phyloP scores from a whole-genome alignment of 2,797 vertebrate genomes.

The Morus bassanus region DNA sequence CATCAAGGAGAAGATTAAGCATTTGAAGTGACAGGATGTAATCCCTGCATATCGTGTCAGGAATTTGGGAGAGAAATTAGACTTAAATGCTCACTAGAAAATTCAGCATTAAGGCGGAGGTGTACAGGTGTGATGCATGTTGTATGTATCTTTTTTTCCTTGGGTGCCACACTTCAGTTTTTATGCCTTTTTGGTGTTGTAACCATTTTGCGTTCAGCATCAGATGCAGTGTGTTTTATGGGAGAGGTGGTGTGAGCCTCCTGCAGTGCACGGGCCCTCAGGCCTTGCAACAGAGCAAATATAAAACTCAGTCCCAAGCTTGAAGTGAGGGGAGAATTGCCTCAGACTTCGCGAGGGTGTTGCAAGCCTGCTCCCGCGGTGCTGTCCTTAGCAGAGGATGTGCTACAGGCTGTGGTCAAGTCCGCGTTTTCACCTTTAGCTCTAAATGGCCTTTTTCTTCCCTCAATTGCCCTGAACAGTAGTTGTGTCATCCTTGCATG shows the following conservation, averaged over 20 bases:
- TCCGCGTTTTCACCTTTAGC: neutral
- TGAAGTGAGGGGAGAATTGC: neutral
- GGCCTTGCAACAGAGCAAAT: neutral
- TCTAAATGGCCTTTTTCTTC: neutral
- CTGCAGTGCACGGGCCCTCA: neutral
- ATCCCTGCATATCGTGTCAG: neutral
- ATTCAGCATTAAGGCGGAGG: neutral
- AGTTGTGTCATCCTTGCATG: conserved; percentile 7
- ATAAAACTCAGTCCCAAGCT: neutral
- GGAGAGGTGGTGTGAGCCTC: neutral
- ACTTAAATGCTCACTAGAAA: neutral
- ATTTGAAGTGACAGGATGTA: neutral
- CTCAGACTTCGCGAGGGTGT: neutral
- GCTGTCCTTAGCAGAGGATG: neutral
- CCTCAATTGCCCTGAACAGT: neutral
- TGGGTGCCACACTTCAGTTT: neutral
- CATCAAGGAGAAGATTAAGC: neutral
- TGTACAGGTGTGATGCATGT: neutral
- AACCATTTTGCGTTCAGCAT: neutral
- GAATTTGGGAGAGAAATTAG: neutral
- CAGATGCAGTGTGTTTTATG: fast-evolving
- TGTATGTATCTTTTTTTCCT: neutral
- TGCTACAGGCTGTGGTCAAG: neutral
- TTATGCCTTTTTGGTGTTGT: neutral
- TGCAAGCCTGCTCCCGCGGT: neutral